Evolutionary conservation across 2,888 invertebrate species (phyloP), one percentile per base, ranked within the genome.

Genomic region (Cephalotes varians): DNA sequence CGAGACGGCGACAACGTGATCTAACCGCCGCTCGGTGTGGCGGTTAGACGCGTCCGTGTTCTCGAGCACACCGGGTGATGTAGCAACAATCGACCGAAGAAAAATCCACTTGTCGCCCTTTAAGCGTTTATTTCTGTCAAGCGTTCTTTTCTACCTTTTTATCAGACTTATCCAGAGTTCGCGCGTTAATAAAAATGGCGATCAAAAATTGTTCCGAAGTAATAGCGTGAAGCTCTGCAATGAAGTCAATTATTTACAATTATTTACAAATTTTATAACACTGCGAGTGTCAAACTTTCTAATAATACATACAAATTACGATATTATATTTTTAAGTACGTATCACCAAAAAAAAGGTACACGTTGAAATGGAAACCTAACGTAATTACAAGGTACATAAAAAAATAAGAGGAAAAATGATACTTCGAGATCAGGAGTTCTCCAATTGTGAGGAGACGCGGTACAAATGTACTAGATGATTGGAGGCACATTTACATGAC

Each of bases 31-130:
- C 49, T 73, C 58, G 10, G 21, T 25, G 6, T 15, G 34, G 25
- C 49, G 62, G 74, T 74, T 65, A 65, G 67, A 67, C 54, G 40
- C 65, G 76, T 44, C 40, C 28, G 69, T 77, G 67, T 67, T 54
- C 77, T 69, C 54, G 54, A 31, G 21, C 10, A 56, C 44, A n/a
- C 31, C 54, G 51, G 25, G 7, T 44, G 77, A 77, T 44, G 31
- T 18, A 3, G 12, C 28, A 69, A 71, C 69, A 77, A 77, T 44
- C 34, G 44, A 28, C 54, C 31, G 56, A 56, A 69, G 69, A 54
- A 77, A 77, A 56, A 77, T 77, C 69, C 56, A 69, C 44, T 77
- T 69, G 44, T 34, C 69, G 56, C 5, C 25, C 44, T 77, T 21
- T 44, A 21, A 40, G 54, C 69, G 69, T 69, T 77, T 69, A 69